Conservation (phyloP, 2,113 vertebrate genomes). For the Pomatostomus ruficeps region DNA sequence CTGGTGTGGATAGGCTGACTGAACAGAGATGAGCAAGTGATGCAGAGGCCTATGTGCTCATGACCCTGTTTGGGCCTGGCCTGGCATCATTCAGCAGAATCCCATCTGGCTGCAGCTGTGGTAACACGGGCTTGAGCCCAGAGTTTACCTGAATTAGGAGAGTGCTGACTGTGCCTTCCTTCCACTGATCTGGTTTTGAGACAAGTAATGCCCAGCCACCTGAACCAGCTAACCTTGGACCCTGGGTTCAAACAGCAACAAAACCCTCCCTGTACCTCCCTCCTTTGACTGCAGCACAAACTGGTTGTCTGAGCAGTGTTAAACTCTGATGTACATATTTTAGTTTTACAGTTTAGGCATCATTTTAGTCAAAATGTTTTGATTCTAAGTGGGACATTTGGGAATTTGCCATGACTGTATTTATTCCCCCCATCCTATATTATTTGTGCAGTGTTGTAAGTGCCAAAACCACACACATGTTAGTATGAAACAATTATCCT, state of each 20-base stretch:
- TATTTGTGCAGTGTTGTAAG: background rate
- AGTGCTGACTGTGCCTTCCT: background rate
- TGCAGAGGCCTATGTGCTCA: background rate
- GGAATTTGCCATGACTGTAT: background rate
- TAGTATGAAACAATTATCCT: conserved; percentile 11
- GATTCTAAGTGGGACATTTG: background rate
- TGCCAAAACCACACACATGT: conserved; percentile 10
- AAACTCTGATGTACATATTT: background rate
- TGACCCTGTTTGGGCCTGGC: background rate
- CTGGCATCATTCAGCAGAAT: background rate
- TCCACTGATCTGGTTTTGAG: background rate
- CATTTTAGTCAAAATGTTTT: background rate
- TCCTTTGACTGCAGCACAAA: background rate
- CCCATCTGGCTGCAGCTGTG: background rate
- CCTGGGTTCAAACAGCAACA: background rate
- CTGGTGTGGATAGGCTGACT: background rate
- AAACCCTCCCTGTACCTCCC: background rate
- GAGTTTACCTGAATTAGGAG: background rate
- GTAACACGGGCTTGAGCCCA: background rate
- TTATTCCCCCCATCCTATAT: background rate
- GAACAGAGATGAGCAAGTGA: background rate
- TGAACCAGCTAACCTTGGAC: background rate
- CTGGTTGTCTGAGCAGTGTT: background rate
- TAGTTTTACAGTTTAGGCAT: background rate
- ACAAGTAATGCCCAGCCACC: background rate